Conservation (phyloP, 2,888 invertebrate species). For the Rhamphomyia laevipes region DNA sequence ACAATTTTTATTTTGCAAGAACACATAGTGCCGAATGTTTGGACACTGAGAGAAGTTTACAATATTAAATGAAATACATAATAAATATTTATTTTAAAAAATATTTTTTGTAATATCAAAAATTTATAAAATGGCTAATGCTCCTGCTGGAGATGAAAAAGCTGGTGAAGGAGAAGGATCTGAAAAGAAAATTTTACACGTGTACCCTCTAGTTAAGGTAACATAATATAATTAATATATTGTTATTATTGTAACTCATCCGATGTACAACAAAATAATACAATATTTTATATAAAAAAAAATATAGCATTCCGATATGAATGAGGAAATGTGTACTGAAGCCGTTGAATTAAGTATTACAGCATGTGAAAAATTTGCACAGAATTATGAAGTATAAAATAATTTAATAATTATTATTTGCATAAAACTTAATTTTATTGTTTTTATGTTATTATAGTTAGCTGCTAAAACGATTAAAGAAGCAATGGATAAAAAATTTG, state of each 20-base stretch:
- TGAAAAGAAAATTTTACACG: conserved; percentile 59
- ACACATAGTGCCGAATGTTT: no score
- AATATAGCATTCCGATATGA: conserved; percentile 80
- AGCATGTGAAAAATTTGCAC: conserved; percentile 81
- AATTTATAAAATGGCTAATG: no score
- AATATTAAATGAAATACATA: no score
- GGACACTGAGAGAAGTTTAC: no score
- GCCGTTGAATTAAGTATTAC: conserved; percentile 83
- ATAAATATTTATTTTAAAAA: no score
- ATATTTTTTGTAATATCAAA: no score
- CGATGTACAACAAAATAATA: no score
- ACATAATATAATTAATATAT: no score
- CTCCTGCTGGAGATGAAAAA: not conserved
- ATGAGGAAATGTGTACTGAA: conserved; percentile 83
- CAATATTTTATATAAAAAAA: no score
- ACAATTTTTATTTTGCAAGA: no score
- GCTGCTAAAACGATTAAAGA: conserved; percentile 94
- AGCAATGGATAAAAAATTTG: conserved; percentile 90
- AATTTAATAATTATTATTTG: not conserved
- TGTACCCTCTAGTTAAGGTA: conserved; percentile 75
- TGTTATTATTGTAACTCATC: no score
- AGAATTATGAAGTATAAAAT: conserved; percentile 63
- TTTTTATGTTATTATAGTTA: conserved; percentile 40
- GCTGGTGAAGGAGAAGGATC: conserved; percentile 19
- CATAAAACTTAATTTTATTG: not conserved